Percentiles rank a stretch among this genome's conserved stretches.
These are phyloP conservation scores for Oncorhynchus gorbuscha DNA, from an alignment of 2,113 vertebrate genomes.

Conservation along the genomic window DNA sequence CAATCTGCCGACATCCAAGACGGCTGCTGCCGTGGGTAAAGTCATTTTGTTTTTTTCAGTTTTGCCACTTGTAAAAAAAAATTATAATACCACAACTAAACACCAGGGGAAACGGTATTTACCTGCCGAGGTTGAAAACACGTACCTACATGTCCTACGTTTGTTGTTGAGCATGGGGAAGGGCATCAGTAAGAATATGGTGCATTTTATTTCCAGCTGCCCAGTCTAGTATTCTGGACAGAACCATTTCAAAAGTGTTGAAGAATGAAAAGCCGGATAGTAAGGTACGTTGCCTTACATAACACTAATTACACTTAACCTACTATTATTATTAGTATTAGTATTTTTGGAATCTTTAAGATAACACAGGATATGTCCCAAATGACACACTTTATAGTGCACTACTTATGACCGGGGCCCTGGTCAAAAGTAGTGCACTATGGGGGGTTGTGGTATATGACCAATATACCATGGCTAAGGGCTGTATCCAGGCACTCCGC, in stretches of 20 bases:
- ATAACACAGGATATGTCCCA: background rate
- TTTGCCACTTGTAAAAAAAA: too few relatives aligned
- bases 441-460: too few relatives aligned
- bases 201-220: slow-evolving; percentile 75
- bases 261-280: slow-evolving; percentile 81
- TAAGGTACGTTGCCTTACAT: slow-evolving; percentile 68
- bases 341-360: background rate
- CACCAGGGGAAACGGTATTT: background rate
- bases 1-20: slow-evolving; percentile 91
- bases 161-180: background rate
- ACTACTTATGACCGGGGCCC: too few relatives aligned
- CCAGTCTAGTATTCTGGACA: slow-evolving; percentile 85
- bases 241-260: slow-evolving; percentile 85
- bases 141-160: background rate
- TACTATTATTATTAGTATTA: too few relatives aligned
- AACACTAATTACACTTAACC: too few relatives aligned
- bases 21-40: slow-evolving; percentile 89
- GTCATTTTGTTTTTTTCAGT: background rate
- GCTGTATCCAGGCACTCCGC: too few relatives aligned
- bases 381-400: too few relatives aligned
- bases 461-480: too few relatives aligned
- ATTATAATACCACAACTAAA: too few relatives aligned
- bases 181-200: background rate
- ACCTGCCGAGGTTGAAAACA: background rate
- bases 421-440: too few relatives aligned